Conservation (phyloP, 2,113 vertebrate genomes). For the Calyptommatus sinebrachiatus region DNA sequence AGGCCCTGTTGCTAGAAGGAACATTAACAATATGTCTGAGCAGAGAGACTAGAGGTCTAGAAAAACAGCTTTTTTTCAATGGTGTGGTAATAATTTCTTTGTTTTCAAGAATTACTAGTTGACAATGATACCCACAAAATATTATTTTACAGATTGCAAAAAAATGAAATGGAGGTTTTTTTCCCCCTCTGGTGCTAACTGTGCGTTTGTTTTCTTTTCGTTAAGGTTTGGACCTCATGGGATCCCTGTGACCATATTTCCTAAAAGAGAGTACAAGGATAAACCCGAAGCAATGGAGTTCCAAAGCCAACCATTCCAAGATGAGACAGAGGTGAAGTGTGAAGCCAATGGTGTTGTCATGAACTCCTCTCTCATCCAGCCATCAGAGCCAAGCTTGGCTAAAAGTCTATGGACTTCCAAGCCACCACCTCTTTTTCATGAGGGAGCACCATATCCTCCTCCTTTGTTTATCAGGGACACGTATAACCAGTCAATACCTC, state of each 20-base stretch:
- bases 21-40: not conserved
- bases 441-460: constrained; percentile 93
- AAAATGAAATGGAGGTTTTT: not conserved
- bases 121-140: not conserved
- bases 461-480: constrained; percentile 99
- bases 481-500: constrained; percentile 98
- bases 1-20: not conserved
- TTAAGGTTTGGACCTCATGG: constrained; percentile 95
- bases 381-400: constrained; percentile 67
- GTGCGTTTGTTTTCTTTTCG: constrained; percentile 45
- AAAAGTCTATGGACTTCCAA: constrained; percentile 86
- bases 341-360: constrained; percentile 70
- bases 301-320: constrained; percentile 80
- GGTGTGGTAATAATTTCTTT: not conserved
- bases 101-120: not conserved
- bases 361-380: constrained; percentile 63
- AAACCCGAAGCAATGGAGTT: constrained; percentile 83
- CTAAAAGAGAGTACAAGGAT: constrained; percentile 86
- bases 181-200: not conserved
- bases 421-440: constrained; percentile 92
- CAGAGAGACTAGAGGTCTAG: not conserved
- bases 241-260: constrained; percentile 94
- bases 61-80: not conserved
- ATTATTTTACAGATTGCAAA: not conserved
- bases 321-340: constrained; percentile 70